Percentiles rank a stretch among this genome's conserved stretches.
These are phyloP conservation scores for Hippocampus comes DNA, from an alignment of 2,113 vertebrate genomes.

Conservation along the genomic window DNA sequence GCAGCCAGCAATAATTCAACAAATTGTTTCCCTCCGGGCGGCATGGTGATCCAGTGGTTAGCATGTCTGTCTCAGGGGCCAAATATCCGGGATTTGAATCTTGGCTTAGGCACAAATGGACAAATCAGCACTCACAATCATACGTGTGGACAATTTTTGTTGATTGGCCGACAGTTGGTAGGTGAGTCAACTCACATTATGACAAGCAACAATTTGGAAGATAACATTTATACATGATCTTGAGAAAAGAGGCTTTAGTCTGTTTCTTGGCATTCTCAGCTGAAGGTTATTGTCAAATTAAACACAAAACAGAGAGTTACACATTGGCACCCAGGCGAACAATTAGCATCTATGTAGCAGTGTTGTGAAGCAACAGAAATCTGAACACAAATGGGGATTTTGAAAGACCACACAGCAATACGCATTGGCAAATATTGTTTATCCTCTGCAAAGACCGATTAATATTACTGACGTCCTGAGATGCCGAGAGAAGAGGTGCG, in stretches of 20 bases:
- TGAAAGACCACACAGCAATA: background rate
- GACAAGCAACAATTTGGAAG: too few species aligned
- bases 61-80: background rate
- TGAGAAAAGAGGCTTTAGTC: too few species aligned
- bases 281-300: background rate
- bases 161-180: too few species aligned
- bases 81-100: background rate
- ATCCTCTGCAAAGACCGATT: background rate
- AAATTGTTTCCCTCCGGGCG: conserved; percentile 14
- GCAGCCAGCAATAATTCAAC: conserved; percentile 25
- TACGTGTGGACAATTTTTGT: background rate
- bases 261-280: background rate
- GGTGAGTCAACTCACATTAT: too few species aligned
- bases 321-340: background rate
- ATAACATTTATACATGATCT: too few species aligned
- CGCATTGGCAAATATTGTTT: background rate
- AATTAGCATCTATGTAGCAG: background rate
- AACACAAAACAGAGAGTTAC: too few species aligned
- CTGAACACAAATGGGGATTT: background rate
- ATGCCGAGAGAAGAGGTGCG: background rate
- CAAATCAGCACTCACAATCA: background rate
- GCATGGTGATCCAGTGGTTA: background rate
- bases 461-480: background rate
- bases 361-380: background rate
- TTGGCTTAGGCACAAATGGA: background rate